Evolutionary conservation across 2,888 invertebrate genomes (phyloP), one percentile per base, ranked within the genome.

Genomic region (Acronicta psi): DNA sequence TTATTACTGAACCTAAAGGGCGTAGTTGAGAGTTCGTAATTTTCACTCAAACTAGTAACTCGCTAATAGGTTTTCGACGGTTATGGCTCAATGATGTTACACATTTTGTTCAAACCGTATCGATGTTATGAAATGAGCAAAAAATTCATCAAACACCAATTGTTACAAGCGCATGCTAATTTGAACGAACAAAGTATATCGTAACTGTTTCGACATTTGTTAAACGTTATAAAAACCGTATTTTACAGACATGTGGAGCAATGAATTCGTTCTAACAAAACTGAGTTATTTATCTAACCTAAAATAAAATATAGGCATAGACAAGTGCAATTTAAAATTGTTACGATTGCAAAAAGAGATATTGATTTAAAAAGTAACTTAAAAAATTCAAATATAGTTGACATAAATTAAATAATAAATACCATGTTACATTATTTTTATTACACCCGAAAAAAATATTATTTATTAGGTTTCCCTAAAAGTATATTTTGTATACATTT

Each of bases 61-160:
- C 77, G 84, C 78, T 86, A 87, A 87, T 86, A 84, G 80, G 80
- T 81, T 80, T 85, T 83, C 75, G 76, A 78, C 82, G 82, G 87
- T 80, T 88, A 85, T 89, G 89, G 83, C 85, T 83, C 86, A 91
- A 88, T 81, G 85, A 85, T 85, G 91, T 91, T 90, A 88, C 90
- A 92, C 87, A 90, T 90, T 91, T 87, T 79, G 85, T 80, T 73
- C 86, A 84, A 85, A 92, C 89, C 90, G 92, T 88, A 88, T 89
- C 92, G 86, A 57, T 70, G 72, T 92, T 89, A 80, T 79, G 85
- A 89, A 88, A 89, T 84, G 73, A 58, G 78, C 68, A 88, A 91
- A 89, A 89, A 88, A 84, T 80, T 81, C 80, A 86, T 84, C 81
- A 82, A 77, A 73, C 75, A 83, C 81, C 49, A 55, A 62, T 62